phyloP scores from a whole-genome alignment of 64 coral and sea anemone genomes.

The Astreopora myriophthalma region DNA sequence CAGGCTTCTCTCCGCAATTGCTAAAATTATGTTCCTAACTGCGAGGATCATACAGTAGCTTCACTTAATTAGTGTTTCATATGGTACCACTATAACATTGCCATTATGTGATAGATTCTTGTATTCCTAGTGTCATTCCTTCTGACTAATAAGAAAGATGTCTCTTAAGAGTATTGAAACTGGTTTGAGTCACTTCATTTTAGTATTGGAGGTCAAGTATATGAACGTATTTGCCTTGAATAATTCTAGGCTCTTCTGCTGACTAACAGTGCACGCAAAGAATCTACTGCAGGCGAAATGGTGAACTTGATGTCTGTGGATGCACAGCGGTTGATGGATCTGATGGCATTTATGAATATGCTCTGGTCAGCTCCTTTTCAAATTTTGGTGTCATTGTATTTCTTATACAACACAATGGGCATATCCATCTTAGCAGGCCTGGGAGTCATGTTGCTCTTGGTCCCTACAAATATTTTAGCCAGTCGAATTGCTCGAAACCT shows the following conservation, averaged over 20 bases:
- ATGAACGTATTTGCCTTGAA: too few relatives aligned
- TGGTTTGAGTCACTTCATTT: too few relatives aligned
- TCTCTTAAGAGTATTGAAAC: too few relatives aligned
- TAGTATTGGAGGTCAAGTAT: too few relatives aligned
- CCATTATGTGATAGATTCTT: too few relatives aligned
- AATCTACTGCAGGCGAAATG: conserved; percentile 88
- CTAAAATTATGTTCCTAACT: too few relatives aligned
- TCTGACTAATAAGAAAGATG: too few relatives aligned
- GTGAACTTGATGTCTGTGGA: conserved; percentile 93
- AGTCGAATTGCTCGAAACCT: conserved; percentile 51
- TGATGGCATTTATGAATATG: conserved; percentile 66
- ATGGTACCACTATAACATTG: too few relatives aligned
- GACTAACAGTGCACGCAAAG: conserved; percentile 69
- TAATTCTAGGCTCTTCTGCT: conserved; percentile 70
- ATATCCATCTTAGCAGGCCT: conserved; percentile 75
- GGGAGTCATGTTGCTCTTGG: conserved; percentile 74
- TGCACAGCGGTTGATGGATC: conserved; percentile 78
- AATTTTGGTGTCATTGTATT: conserved; percentile 68
- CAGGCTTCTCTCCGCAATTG: too few relatives aligned
- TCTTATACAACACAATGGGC: conserved; percentile 84
- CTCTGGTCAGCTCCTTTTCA: conserved; percentile 74
- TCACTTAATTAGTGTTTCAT: too few relatives aligned
- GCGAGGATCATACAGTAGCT: too few relatives aligned
- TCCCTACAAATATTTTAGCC: conserved; percentile 74
- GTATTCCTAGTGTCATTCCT: too few relatives aligned